phyloP scores from a whole-genome alignment of 2,797 vertebrate genomes.

The Gymnodraco acuticeps region DNA sequence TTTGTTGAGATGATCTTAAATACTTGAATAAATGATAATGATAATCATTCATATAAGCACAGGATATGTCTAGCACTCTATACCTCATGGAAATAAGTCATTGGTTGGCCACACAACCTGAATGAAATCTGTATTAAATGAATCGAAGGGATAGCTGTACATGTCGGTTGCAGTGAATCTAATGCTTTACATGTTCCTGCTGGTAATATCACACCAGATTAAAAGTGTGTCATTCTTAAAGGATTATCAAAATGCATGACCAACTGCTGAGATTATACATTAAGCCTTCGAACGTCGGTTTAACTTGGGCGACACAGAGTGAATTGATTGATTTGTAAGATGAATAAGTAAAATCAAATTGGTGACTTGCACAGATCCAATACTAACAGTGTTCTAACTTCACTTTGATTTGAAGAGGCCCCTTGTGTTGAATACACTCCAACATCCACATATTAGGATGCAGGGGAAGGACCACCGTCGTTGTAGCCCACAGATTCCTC shows the following conservation, averaged over 20 bases:
- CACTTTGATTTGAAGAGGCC: slow-evolving; percentile 23
- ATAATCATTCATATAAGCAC: background rate
- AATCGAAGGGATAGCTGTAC: background rate
- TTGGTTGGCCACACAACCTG: background rate
- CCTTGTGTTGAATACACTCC: slow-evolving; percentile 37
- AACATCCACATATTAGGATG: slow-evolving; percentile 42
- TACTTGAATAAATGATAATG: background rate
- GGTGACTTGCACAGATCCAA: slow-evolving; percentile 15
- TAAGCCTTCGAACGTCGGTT: background rate
- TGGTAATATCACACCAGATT: background rate
- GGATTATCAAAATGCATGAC: background rate
- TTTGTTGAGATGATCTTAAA: background rate
- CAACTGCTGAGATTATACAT: background rate
- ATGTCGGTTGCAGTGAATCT: background rate
- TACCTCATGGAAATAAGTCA: background rate
- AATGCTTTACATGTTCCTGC: background rate
- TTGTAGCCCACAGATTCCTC: slow-evolving; percentile 39
- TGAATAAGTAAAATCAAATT: slow-evolving; percentile 22
- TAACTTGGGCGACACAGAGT: background rate
- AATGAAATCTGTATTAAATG: background rate
- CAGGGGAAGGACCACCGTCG: slow-evolving; percentile 18
- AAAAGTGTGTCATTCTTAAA: slow-evolving; percentile 3
- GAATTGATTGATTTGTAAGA: slow-evolving; percentile 5
- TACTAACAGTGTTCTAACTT: background rate
- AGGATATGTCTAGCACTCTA: background rate